Evolutionary conservation across 1,140 invertebrate species (phyloP).

Genomic region (Amphibalanus amphitrite): DNA sequence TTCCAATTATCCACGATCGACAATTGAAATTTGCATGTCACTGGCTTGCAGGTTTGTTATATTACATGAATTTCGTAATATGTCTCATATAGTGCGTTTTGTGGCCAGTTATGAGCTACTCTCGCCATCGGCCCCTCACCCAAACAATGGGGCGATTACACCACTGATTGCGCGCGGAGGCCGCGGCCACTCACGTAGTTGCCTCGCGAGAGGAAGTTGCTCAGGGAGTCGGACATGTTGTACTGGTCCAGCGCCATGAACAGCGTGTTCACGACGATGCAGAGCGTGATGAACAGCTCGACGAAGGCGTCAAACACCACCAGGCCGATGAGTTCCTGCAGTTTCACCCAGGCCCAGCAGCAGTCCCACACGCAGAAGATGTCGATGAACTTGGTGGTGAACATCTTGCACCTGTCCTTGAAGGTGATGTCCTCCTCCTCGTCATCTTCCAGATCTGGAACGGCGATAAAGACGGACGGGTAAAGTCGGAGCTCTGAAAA

Average conservation of each 20-base stretch:
- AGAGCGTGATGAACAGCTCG: slow-evolving; percentile 92
- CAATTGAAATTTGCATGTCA: no score
- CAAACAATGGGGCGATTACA: no score
- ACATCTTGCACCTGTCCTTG: slow-evolving; percentile 61
- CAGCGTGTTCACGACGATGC: slow-evolving; percentile 92
- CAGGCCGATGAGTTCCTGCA: slow-evolving; percentile 71
- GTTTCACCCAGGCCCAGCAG: slow-evolving; percentile 72
- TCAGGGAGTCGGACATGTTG: slow-evolving; percentile 45
- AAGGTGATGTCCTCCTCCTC: slow-evolving; percentile 66
- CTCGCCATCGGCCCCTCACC: no score
- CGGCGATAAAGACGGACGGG: no score
- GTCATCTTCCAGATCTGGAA: slow-evolving; percentile 40
- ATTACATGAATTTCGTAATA: no score
- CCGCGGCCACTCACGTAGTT: slow-evolving; percentile 84
- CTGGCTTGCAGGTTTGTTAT: no score
- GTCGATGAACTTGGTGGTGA: slow-evolving; percentile 50
- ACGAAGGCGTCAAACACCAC: slow-evolving; percentile 96
- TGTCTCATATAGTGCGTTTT: no score
- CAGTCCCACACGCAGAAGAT: slow-evolving; percentile 95
- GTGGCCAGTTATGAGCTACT: no score
- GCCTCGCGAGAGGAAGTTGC: slow-evolving; percentile 28
- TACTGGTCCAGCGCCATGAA: slow-evolving; percentile 97
- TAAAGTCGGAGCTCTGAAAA: no score
- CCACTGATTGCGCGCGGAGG: no score
- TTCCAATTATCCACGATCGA: no score